Evolutionary conservation across 1,140 invertebrate genomes (phyloP).

Genomic region (Drosophila ironensis): DNA sequence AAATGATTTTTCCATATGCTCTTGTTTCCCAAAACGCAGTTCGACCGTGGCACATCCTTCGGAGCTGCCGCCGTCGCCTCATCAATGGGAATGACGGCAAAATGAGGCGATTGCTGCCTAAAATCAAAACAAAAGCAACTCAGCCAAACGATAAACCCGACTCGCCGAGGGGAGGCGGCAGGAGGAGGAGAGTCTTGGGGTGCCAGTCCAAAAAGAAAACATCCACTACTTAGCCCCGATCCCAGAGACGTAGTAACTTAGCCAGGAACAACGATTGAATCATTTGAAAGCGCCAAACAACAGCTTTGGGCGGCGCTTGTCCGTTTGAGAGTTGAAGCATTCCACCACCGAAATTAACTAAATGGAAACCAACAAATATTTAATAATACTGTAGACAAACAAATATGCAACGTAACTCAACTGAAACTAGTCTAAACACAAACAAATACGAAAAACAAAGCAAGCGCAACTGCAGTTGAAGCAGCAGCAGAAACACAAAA

Average conservation of each 20-base stretch:
- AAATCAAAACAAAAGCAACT: slow-evolving; percentile 64
- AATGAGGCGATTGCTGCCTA: slow-evolving; percentile 82
- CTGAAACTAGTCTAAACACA: slow-evolving; percentile 72
- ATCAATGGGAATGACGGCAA: slow-evolving; percentile 95
- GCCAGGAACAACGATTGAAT: slow-evolving; percentile 55
- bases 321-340: slow-evolving; percentile 60
- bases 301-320: slow-evolving; percentile 30
- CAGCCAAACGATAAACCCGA: slow-evolving; percentile 34
- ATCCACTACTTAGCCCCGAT: not conserved
- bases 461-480: slow-evolving; percentile 38
- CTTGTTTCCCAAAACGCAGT: slow-evolving; percentile 78
- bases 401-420: slow-evolving; percentile 73
- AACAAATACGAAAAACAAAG: slow-evolving; percentile 18
- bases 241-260: slow-evolving; percentile 4
- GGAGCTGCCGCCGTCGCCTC: slow-evolving; percentile 97
- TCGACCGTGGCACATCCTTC: slow-evolving; percentile 98
- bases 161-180: slow-evolving; percentile 11
- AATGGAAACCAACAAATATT: slow-evolving; percentile 42
- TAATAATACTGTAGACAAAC: slow-evolving; percentile 41
- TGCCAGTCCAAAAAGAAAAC: slow-evolving; percentile 5
- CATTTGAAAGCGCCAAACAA: slow-evolving; percentile 50
- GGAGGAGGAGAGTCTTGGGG: not conserved
- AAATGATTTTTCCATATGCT: slow-evolving; percentile 16
- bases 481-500: slow-evolving; percentile 46
- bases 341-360: slow-evolving; percentile 69